Base-by-base conservation (phyloP, 1,140 invertebrate species). In the Charaxes varanes region DNA sequence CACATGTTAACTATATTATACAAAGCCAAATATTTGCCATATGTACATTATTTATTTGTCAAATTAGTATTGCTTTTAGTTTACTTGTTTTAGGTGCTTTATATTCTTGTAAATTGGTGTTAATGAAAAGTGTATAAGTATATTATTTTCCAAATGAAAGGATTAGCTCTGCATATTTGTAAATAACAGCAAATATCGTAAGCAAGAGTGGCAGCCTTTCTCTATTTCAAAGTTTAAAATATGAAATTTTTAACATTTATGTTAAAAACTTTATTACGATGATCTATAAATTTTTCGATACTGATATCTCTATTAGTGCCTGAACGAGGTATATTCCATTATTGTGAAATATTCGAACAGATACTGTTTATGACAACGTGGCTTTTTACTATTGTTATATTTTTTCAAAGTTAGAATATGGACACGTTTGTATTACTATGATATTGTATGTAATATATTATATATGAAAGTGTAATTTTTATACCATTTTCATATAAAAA, bases 401-500 rank as follows among this genome's bases (percentile, higher is more conserved):
- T 80, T 81, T 73, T 83, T 74, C 67, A 77, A 67, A 72, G 40
- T 63, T 77, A 81, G 70, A 54, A 78, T 79, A 78, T 52, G 53
- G 68, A 65, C 64, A 66, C 68, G 67, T 80, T 80, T 83, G 74
- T 78, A 83, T 79, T 73, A 78, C 64, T 69, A 63, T 58, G 44
- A 67, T 64, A 59, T 53, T 76, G 61, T 76, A 74, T 76, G 68
- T 79, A 77, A 70, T 66, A 68, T 72, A 69, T 58, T 65, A 70
- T 53, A n/a, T 71, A 79, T 77, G 71, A 70, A 82, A 78, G 67
- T 76, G 73, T 77, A 80, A 80, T 80, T 80, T 83, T 83, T 83
- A 79, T 83, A 83, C 79, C 67, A 80, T 77, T 83, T 83, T 80
- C 76, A 79, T 80, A 80, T 61, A 69, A 81, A n/a, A n/a, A 78